Percentiles rank a stretch among this genome's conserved stretches.
Conservation (phyloP, 92 coral and sea anemone species). For the Phenganax marumi region DNA sequence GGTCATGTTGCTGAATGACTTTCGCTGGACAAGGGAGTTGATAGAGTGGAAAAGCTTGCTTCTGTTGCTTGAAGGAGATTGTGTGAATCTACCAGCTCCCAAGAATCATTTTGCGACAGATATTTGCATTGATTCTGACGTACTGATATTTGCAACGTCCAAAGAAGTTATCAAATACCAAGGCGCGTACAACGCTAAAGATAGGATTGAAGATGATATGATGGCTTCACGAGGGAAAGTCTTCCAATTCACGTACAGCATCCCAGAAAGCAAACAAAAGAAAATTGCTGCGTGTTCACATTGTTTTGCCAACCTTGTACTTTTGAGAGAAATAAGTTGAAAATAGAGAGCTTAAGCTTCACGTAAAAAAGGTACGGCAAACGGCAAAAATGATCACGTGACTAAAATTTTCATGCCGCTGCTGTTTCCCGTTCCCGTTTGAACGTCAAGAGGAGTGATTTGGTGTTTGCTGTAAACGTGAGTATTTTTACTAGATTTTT, state of each 20-base stretch:
- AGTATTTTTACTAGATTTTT: too few species aligned
- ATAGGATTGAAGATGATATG: neutral
- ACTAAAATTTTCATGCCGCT: too few species aligned
- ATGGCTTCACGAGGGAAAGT: neutral
- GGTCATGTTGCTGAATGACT: conserved; percentile 48
- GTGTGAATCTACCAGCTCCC: conserved; percentile 47
- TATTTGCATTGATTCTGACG: neutral
- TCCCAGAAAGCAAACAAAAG: neutral
- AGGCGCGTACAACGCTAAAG: conserved; percentile 6
- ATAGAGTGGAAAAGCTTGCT: conserved; percentile 51
- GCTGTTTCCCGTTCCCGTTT: too few species aligned
- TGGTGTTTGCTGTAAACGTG: too few species aligned
- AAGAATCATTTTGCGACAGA: conserved; percentile 53
- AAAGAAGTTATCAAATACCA: conserved; percentile 21
- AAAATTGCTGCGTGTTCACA: neutral
- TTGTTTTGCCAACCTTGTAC: too few species aligned
- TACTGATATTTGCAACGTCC: conserved; percentile 28
- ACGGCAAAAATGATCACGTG: too few species aligned
- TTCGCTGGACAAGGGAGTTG: conserved; percentile 42
- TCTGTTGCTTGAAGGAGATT: conserved; percentile 50
- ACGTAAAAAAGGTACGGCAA: too few species aligned
- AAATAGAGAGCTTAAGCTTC: too few species aligned
- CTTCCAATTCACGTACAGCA: conserved; percentile 28
- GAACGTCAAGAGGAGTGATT: too few species aligned
- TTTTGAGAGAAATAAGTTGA: too few species aligned